Base-by-base conservation (phyloP, 2,113 vertebrate species). In the Rhinolophus ferrumequinum region DNA sequence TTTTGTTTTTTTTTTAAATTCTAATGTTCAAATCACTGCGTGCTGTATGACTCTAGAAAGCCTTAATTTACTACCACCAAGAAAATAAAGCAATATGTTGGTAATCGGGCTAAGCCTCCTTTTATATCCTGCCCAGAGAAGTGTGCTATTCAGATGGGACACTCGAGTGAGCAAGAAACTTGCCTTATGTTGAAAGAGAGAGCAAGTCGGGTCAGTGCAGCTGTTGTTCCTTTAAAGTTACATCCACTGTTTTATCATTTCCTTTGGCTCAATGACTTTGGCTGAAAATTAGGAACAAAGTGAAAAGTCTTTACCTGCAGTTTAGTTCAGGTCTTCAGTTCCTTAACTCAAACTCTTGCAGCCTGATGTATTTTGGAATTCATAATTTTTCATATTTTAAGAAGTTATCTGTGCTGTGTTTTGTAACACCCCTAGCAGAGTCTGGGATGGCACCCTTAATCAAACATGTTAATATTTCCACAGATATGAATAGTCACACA, bases 21-120 rank as follows among this genome's bases (percentile, higher is more conserved):
- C 97, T 98, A 41, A 98, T 98, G 98, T 98, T 98, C 98, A 97
- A 98, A 98, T 98, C 98, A 98, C 98, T 98, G 97, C 97, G 97
- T 98, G 98, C 98, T 99, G 98, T 99, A 98, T 97, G 98, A 98
- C 96, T 98, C 97, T 98, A 98, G 98, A 98, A 98, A 98, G 98
- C 98, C 98, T 98, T 99, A 98, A 99, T 98, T 98, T 98, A 98
- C 98, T 98, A 98, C 98, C 98, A 98, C 98, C 98, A 94, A 98
- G 98, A 98, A 44, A 99, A 99, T 99, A 99, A 99, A 99, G 98
- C 98, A 98, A 98, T 98, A 98, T 98, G 98, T 98, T 98, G 98
- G 95, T 98, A 98, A 98, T 93, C 3, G 10, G 70, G 35, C 83
- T 94, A 28, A 64, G 75, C 52, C 88, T 95, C 80, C 28, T 91